Evolutionary conservation across 2,888 invertebrate species (phyloP).

Genomic region (Timema podura): DNA sequence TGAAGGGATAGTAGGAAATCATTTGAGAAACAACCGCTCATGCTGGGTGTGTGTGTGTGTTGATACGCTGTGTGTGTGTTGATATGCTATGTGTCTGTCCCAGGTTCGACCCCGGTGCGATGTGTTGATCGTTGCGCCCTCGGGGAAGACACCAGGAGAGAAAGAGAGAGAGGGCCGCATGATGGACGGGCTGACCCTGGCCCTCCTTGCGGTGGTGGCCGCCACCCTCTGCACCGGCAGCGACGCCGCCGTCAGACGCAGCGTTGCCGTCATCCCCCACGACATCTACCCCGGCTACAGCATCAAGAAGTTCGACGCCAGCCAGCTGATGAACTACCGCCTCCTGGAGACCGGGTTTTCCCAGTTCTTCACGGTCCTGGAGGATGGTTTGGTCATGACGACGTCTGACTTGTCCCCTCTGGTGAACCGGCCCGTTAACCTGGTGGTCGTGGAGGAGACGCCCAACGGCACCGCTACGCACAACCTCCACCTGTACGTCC

Average conservation of each 20-base stretch:
- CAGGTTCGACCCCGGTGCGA: no score
- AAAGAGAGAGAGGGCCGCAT: no score
- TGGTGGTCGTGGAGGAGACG: conserved; percentile 76
- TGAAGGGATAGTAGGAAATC: no score
- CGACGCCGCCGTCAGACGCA: conserved; percentile 18
- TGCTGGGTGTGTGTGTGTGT: no score
- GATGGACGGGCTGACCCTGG: no score
- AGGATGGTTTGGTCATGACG: conserved; percentile 87
- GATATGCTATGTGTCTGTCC: no score
- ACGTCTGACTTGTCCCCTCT: conserved; percentile 79
- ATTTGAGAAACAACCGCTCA: no score
- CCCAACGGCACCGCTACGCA: conserved; percentile 77
- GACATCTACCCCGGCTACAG: conserved; percentile 87
- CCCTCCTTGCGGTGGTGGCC: conserved; percentile 21
- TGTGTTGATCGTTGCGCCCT: no score
- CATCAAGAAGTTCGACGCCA: conserved; percentile 66
- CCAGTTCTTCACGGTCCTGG: conserved; percentile 80
- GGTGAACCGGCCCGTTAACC: conserved; percentile 74
- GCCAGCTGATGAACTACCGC: conserved; percentile 49
- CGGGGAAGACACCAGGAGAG: no score
- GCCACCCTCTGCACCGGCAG: conserved; percentile 19
- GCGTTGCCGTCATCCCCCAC: conserved; percentile 69
- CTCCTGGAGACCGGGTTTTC: conserved; percentile 76
- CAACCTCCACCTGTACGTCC: conserved; percentile 73
- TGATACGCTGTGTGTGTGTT: no score